Percentiles rank a stretch among this genome's conserved stretches.
phyloP scores from a whole-genome alignment of 2,797 vertebrate species.

The Enteromius mattozi region DNA sequence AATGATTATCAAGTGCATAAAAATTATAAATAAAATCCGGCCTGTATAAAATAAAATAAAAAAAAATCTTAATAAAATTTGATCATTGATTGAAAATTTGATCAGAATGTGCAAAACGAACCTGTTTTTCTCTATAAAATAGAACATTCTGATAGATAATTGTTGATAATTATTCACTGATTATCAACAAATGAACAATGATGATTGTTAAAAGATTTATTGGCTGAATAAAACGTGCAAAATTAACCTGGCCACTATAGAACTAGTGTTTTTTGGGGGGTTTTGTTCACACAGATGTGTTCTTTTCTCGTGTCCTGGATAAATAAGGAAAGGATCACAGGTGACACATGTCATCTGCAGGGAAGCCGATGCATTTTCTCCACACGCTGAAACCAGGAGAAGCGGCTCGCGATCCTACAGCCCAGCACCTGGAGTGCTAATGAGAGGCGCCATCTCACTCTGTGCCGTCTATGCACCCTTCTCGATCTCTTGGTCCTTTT shows the following conservation, averaged over 20 bases:
- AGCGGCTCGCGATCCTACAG: neutral
- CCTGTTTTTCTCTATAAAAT: neutral
- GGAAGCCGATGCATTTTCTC: neutral
- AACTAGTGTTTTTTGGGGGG: neutral
- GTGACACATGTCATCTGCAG: constrained; percentile 19
- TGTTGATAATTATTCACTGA: neutral
- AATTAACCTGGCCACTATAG: neutral
- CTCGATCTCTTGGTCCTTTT: neutral
- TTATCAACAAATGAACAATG: neutral
- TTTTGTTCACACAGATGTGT: neutral
- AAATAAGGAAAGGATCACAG: neutral
- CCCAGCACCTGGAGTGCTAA: constrained; percentile 34
- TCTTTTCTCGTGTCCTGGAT: neutral
- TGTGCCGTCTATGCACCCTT: neutral
- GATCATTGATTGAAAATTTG: neutral
- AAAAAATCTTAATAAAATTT: too few species aligned
- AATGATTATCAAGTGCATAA: neutral
- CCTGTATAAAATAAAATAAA: neutral
- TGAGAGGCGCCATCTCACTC: constrained; percentile 33
- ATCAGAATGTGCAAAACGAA: neutral
- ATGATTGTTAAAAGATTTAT: neutral
- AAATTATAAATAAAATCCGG: neutral
- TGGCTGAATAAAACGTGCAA: neutral
- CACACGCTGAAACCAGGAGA: constrained; percentile 1
- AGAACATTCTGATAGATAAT: neutral